A percentile compares a stretch with the other conserved stretches of the same genome.
These are phyloP conservation scores for Uria aalge DNA, from an alignment of 2,113 vertebrate genomes.

Conservation along the genomic window DNA sequence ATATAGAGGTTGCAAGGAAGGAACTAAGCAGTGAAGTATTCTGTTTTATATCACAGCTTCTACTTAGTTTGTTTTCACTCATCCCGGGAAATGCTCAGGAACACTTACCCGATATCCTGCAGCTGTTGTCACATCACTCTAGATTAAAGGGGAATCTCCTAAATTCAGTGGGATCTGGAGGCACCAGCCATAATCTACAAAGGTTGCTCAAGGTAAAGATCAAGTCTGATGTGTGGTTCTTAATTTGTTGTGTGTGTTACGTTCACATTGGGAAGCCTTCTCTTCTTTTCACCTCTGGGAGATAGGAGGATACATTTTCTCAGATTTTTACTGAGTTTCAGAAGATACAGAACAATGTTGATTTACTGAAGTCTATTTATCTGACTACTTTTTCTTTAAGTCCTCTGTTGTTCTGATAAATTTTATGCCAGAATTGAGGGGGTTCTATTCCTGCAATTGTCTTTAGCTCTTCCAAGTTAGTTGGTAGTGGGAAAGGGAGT, in stretches of 20 bases:
- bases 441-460: background rate
- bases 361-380: background rate
- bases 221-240: conserved; percentile 56
- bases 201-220: conserved; percentile 80
- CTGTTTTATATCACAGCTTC: conserved; percentile 84
- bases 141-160: conserved; percentile 81
- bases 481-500: background rate
- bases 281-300: background rate
- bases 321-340: background rate
- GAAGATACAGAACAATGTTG: background rate
- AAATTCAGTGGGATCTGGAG: conserved; percentile 70
- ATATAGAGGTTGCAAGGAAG: conserved; percentile 43
- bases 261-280: conserved; percentile 23
- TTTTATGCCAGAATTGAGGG: background rate
- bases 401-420: background rate
- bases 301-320: background rate
- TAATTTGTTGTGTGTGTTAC: conserved; percentile 62
- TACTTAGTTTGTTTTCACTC: conserved; percentile 86
- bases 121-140: conserved; percentile 78
- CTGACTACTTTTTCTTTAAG: background rate
- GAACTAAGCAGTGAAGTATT: conserved; percentile 76
- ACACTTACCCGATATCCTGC: conserved; percentile 82
- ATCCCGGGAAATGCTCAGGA: conserved; percentile 84
- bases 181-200: conserved; percentile 71
- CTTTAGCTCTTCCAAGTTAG: background rate